These are phyloP conservation scores for Monochamus saltuarius DNA, from an alignment of 1,140 invertebrate species.

Conservation along the genomic window DNA sequence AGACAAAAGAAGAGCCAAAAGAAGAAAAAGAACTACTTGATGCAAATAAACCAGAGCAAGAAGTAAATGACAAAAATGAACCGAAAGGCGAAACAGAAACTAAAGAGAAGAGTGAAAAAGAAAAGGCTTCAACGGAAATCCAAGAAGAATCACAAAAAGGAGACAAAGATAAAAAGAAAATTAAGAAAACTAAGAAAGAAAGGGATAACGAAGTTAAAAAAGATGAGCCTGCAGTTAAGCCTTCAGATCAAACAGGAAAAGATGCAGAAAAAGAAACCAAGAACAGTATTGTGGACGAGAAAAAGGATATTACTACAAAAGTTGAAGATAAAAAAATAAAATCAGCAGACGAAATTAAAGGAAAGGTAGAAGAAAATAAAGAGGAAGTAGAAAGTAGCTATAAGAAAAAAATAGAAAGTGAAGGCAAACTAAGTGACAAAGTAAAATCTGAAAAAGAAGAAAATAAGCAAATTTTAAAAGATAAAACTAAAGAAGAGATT, in stretches of 20 bases:
- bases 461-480: neutral
- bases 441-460: neutral
- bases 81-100: neutral
- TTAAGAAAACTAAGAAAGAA: no score
- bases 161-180: conserved; percentile 9
- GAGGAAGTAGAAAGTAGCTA: neutral
- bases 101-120: neutral
- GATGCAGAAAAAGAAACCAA: neutral
- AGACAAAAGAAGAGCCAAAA: neutral
- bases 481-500: neutral
- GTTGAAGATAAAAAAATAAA: neutral
- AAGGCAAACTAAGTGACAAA: neutral
- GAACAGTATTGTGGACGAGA: conserved; percentile 2
- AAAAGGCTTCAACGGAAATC: conserved; percentile 1
- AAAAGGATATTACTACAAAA: conserved; percentile 9
- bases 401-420: neutral
- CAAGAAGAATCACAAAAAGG: neutral
- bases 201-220: conserved; percentile 5
- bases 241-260: no score
- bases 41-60: no score
- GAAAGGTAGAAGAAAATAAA: conserved; percentile 8
- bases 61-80: no score
- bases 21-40: no score
- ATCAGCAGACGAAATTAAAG: conserved; percentile 10
- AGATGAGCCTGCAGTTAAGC: conserved; percentile 9